Percentiles rank a stretch among this genome's conserved stretches.
These are phyloP conservation scores for Carcharodon carcharias DNA, from an alignment of 2,797 vertebrate species.

Conservation along the genomic window DNA sequence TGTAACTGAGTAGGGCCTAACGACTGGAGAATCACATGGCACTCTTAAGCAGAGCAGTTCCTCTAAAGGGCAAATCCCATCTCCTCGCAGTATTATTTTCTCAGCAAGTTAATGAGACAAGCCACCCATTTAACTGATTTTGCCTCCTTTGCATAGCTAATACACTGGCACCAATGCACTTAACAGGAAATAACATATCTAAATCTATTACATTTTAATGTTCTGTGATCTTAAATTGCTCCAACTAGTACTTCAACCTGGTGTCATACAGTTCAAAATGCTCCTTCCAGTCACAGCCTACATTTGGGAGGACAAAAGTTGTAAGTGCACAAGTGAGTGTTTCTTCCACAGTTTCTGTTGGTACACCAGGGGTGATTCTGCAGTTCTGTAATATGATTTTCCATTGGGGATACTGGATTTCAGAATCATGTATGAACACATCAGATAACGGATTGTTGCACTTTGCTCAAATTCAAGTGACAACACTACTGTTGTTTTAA, in stretches of 20 bases:
- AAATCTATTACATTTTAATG: not conserved
- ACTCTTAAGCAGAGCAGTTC: not conserved
- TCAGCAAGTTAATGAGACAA: constrained; percentile 6
- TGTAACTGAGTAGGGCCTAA: not conserved
- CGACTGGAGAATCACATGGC: too few relatives aligned
- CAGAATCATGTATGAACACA: not conserved
- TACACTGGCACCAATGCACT: not conserved
- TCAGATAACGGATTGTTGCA: not conserved
- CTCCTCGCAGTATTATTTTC: not conserved
- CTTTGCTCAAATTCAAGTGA: not conserved
- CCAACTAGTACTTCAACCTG: not conserved
- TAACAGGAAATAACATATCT: not conserved
- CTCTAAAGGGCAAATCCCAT: not conserved
- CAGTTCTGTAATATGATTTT: not conserved
- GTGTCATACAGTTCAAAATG: not conserved
- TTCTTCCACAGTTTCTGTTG: not conserved
- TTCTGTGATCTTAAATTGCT: not conserved
- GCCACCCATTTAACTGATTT: not conserved
- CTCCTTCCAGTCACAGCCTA: not conserved
- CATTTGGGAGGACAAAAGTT: not conserved
- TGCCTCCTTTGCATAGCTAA: not conserved
- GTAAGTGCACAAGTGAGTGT: not conserved
- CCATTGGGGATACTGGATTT: not conserved
- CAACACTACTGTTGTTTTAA: not conserved
- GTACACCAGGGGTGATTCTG: too few relatives aligned